Evolutionary conservation across 2,888 invertebrate species (phyloP), one percentile per base, ranked within the genome.

Genomic region (Drosophila fulvimacula): DNA sequence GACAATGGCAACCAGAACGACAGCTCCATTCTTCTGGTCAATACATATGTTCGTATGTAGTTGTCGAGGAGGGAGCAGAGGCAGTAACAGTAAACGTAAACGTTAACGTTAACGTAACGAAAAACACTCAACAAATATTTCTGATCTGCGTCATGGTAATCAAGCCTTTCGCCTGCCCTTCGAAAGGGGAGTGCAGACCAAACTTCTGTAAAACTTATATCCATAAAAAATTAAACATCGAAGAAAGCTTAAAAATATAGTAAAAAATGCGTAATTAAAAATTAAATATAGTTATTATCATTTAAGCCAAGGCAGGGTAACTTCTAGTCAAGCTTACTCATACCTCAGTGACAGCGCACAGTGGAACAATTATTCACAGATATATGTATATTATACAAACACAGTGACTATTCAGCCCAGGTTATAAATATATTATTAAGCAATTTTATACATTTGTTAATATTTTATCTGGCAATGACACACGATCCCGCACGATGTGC

Each of bases 111-210:
- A 69, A 49, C 64, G 24, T 55, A 58, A 66, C 61, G 62, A 58
- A 67, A 55, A 67, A 56, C 73, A 73, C 63, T 58, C 74, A 63
- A 42, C 42, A 55, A 66, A 72, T 76, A 74, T 61, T 86, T 82
- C 71, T 77, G 80, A 90, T 81, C 83, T 79, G 73, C 85, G 87
- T 88, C 90, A 88, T 78, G 89, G 86, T 77, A 90, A 19, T 27
- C 46, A 86, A 86, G 84, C 89, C 68, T 74, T 69, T 63, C 49
- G 48, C 21, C 66, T 78, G 77, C 56, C 39, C 39, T 39, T 17
- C 17, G 10, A 17, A 17, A 17, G 10, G 19, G 5, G 1, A 41
- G 10, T 34, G 11, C 34, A 6, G 17, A 4, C 11, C 13, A 3
- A 11, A 34, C 13, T 34, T 34, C 13, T 13, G 4, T 39, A 17